These are phyloP conservation scores for Probosciger aterrimus DNA, from an alignment of 2,113 vertebrate genomes.

Conservation along the genomic window DNA sequence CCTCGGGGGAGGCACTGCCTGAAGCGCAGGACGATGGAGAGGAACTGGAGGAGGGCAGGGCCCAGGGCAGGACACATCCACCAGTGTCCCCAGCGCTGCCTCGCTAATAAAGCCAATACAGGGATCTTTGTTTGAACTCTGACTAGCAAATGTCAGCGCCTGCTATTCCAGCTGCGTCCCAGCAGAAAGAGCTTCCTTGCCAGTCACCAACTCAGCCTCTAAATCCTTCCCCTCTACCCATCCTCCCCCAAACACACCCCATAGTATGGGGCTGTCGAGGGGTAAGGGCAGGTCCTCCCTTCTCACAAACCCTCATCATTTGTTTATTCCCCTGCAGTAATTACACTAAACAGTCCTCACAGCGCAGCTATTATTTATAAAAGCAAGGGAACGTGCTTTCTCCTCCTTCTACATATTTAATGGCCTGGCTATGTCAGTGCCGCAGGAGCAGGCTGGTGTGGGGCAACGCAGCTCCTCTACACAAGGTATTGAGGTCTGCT, in stretches of 20 bases:
- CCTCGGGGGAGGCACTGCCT: background rate
- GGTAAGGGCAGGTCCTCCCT: background rate
- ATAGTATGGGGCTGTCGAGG: accelerated
- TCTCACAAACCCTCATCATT: background rate
- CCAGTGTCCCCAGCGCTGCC: background rate
- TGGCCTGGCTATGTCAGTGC: background rate
- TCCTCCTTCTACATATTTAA: background rate
- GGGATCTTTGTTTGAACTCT: slow-evolving; percentile 32
- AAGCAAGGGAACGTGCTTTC: background rate
- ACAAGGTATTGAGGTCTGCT: background rate
- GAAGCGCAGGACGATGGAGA: background rate
- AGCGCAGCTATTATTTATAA: slow-evolving; percentile 4
- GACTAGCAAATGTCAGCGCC: background rate
- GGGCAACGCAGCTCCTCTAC: background rate
- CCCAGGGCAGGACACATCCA: background rate
- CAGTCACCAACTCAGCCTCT: background rate
- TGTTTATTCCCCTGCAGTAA: background rate
- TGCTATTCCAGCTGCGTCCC: background rate
- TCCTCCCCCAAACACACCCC: background rate
- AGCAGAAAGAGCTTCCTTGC: background rate
- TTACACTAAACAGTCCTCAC: background rate
- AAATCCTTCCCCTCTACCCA: background rate
- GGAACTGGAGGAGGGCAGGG: background rate
- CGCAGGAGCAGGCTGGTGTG: background rate
- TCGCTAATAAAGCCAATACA: background rate